phyloP scores from a whole-genome alignment of 2,797 vertebrate species.

The Prionace glauca region DNA sequence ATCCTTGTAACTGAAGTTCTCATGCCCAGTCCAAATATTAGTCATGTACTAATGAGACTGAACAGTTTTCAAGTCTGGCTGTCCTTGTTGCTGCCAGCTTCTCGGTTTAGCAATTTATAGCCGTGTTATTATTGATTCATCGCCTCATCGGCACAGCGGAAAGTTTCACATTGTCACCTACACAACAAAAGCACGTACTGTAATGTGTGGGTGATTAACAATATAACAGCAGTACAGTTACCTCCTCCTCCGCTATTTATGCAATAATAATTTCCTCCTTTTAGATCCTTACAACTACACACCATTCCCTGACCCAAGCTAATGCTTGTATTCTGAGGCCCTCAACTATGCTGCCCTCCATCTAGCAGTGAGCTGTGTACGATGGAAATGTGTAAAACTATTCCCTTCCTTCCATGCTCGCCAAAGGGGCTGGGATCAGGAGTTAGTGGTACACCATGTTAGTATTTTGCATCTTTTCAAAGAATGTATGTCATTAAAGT shows the following conservation, averaged over 20 bases:
- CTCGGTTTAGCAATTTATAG: not conserved
- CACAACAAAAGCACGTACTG: conserved; percentile 1
- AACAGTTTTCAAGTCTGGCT: not conserved
- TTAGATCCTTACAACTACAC: not conserved
- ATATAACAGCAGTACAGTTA: conserved; percentile 1
- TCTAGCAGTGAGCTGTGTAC: not conserved
- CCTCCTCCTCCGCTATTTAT: not conserved
- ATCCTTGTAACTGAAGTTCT: not conserved
- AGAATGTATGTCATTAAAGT: not conserved
- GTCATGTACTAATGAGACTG: not conserved
- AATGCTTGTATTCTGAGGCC: not conserved
- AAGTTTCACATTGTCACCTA: conserved; percentile 33
- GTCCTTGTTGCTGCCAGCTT: not conserved
- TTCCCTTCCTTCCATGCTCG: not conserved
- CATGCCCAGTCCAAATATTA: not conserved
- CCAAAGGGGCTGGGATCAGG: not conserved
- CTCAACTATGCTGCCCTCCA: not conserved
- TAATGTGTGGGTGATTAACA: conserved; percentile 28
- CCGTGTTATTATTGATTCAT: conserved; percentile 8
- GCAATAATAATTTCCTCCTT: not conserved
- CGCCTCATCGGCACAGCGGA: not conserved
- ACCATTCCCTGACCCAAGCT: not conserved
- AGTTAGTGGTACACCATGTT: not conserved
- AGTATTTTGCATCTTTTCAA: not conserved
- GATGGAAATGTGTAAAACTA: not conserved